Conservation (phyloP, 1,140 invertebrate genomes). For the Drosophila lowei region DNA sequence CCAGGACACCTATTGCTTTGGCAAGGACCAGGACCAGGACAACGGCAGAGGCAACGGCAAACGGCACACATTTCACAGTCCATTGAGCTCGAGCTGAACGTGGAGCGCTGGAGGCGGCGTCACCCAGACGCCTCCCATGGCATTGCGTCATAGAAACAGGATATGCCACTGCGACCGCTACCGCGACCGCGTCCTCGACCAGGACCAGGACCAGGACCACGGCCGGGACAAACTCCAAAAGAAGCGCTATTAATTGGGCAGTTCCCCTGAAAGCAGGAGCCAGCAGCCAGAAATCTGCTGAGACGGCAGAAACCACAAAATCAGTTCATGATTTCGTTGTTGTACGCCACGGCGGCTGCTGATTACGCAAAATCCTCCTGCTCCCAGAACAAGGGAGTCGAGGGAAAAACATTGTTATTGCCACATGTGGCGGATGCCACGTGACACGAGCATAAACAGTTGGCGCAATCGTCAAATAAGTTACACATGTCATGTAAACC, state of each 20-base stretch:
- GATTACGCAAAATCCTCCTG: slow-evolving; percentile 64
- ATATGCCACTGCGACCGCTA: slow-evolving; percentile 24
- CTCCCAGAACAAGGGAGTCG: background rate
- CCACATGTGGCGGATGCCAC: slow-evolving; percentile 76
- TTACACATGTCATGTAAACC: slow-evolving; percentile 51
- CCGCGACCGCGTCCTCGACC: background rate
- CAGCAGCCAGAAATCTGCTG: slow-evolving; percentile 48
- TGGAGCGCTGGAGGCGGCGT: slow-evolving; percentile 22
- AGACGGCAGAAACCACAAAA: slow-evolving; percentile 47
- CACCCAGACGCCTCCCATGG: slow-evolving; percentile 48
- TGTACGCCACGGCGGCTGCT: slow-evolving; percentile 47
- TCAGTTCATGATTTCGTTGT: slow-evolving; percentile 57
- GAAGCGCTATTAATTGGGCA: slow-evolving; percentile 60
- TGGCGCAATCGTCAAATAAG: slow-evolving; percentile 53
- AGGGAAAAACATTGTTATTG: slow-evolving; percentile 41
- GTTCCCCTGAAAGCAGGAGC: slow-evolving; percentile 5
- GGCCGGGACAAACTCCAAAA: slow-evolving; percentile 13
- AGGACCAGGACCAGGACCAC: too few relatives aligned
- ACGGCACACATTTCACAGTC: slow-evolving; percentile 78
- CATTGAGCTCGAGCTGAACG: slow-evolving; percentile 53
- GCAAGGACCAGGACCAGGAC: slow-evolving; percentile 72
- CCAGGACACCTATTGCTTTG: slow-evolving; percentile 81
- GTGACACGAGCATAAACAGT: slow-evolving; percentile 73
- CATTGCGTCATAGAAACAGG: slow-evolving; percentile 73
- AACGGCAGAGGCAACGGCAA: slow-evolving; percentile 57